Evolutionary conservation across 2,113 vertebrate species (phyloP), one percentile per base, ranked within the genome.

Genomic region (Psettodes erumei): DNA sequence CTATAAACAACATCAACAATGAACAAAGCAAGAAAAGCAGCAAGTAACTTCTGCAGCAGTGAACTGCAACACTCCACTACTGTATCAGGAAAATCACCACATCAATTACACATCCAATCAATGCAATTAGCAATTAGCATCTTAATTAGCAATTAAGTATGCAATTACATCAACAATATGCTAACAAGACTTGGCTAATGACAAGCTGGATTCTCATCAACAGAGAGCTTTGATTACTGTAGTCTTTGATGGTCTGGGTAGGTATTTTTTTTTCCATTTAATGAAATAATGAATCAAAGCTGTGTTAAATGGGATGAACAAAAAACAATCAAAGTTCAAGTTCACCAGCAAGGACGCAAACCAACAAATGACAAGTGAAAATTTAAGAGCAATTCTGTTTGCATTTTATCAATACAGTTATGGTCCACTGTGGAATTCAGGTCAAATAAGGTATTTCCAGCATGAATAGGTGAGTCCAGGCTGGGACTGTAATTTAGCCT

Each of bases 91-190:
- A 75, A 79, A 62, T 51, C 40, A 38, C 50, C 42, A 45, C 51
- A 71, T 79, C 43, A 84, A 75, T 78, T 78, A 73, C 70, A 64
- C n/a, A 58, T 32, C 35, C 54, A 83, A 81, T 81, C 71, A 78
- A 65, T 42, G 70, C 71, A 81, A 81, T 83, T 69, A 67, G 62
- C 69, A 78, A 69, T 83, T 81, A 69, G 65, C 30, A 8, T 54
- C 30, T 54, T 69, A 88, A 83, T 86, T 56, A 75, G 48, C 70
- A 78, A 78, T 83, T 85, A 81, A 66, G 55, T 61, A 8, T 32
- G 75, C 62, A 75, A 69, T 83, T 63, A 72, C 77, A 83, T 83
- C 54, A 83, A 83, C 69, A 79, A 81, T 75, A 83, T 35, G 66
- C 73, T 86, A 83, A 88, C 27, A 40, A 86, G 80, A 56, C 2